phyloP scores from a whole-genome alignment of 2,113 vertebrate species.

The Hyperoodon ampullatus region DNA sequence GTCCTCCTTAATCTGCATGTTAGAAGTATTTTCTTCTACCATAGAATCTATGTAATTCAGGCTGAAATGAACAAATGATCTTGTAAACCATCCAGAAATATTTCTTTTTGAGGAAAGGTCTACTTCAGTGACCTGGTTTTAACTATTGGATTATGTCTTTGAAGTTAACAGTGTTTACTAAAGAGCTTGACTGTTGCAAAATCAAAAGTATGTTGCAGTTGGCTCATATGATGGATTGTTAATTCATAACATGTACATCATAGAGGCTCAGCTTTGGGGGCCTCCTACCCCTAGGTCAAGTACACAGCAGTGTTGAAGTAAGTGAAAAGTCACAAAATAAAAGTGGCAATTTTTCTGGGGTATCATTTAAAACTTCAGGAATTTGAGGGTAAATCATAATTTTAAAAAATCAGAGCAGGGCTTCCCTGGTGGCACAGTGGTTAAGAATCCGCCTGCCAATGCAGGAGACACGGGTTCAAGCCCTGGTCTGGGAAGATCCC shows the following conservation, averaged over 20 bases:
- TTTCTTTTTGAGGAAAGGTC: neutral
- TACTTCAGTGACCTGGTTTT: neutral
- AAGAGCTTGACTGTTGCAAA: neutral
- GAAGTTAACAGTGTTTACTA: neutral
- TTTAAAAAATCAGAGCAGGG: neutral
- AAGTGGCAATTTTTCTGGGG: neutral
- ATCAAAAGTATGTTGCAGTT: neutral
- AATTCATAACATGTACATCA: neutral
- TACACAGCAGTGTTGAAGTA: neutral
- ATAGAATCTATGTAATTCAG: neutral
- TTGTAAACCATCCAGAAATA: neutral
- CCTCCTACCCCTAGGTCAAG: neutral
- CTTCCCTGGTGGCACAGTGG: too few relatives aligned
- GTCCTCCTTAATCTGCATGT: neutral
- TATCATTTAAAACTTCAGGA: slow-evolving; percentile 10
- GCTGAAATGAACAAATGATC: neutral
- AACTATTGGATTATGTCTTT: neutral
- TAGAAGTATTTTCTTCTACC: neutral
- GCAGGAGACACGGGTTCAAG: too few relatives aligned
- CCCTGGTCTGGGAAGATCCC: too few relatives aligned
- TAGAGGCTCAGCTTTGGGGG: neutral
- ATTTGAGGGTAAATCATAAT: neutral
- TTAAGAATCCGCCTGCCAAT: too few relatives aligned
- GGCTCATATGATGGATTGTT: neutral
- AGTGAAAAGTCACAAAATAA: slow-evolving; percentile 2